Percentiles rank a stretch among this genome's conserved stretches.
These are phyloP conservation scores for Mesocricetus auratus DNA, from an alignment of 2,113 vertebrate genomes.

Conservation along the genomic window DNA sequence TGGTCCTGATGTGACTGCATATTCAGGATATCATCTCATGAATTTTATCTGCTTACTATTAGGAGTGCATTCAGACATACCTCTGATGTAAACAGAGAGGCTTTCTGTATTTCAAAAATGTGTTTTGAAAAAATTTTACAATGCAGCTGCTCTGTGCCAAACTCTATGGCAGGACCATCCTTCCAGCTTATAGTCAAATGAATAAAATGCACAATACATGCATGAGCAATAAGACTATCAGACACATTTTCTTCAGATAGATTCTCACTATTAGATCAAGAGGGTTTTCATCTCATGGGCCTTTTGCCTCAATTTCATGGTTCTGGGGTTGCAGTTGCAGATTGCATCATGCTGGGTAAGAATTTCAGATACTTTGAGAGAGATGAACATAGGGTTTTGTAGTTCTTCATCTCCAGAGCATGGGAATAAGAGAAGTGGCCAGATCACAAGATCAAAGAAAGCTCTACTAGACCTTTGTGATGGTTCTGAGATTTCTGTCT, in stretches of 20 bases:
- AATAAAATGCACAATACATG: not conserved
- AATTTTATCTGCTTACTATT: not conserved
- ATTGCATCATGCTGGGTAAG: not conserved
- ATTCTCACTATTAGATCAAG: not conserved
- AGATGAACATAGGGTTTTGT: not conserved
- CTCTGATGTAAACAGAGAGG: not conserved
- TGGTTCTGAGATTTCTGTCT: not conserved
- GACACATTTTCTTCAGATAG: not conserved
- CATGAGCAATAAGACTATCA: not conserved
- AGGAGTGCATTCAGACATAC: not conserved
- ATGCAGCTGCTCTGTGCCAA: not conserved
- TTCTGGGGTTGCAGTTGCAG: not conserved
- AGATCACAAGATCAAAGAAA: not conserved
- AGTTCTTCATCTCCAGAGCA: not conserved
- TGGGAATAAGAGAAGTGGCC: not conserved
- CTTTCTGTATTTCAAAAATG: not conserved
- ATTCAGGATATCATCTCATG: not conserved
- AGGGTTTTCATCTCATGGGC: not conserved
- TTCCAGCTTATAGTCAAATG: conserved; percentile 10
- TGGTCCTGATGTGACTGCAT: not conserved
- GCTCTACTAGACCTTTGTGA: not conserved
- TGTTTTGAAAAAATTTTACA: conserved; percentile 15
- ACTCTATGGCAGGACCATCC: not conserved
- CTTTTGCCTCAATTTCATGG: not conserved
- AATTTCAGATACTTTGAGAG: not conserved